Percentiles rank a stretch among this genome's conserved stretches.
These are phyloP conservation scores for Ectobius pallidus DNA, from an alignment of 2,888 invertebrate species.

Conservation along the genomic window DNA sequence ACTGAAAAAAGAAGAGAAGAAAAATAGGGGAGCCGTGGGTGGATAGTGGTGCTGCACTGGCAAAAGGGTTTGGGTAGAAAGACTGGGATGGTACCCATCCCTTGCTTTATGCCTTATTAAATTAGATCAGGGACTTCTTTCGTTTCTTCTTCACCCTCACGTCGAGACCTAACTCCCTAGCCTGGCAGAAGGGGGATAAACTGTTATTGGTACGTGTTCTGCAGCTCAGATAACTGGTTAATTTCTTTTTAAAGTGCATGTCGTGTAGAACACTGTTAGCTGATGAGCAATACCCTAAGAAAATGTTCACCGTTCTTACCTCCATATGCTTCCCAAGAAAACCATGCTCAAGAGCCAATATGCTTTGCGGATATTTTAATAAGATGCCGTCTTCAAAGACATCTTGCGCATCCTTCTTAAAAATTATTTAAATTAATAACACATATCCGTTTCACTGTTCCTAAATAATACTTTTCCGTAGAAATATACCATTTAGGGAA, in stretches of 20 bases:
- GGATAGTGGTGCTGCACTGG: neutral
- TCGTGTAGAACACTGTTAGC: constrained; percentile 37
- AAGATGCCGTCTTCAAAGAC: no score
- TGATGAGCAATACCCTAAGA: constrained; percentile 41
- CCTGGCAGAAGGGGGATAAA: neutral
- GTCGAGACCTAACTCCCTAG: constrained; percentile 31
- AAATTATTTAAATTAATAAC: no score
- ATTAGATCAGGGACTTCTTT: constrained; percentile 42
- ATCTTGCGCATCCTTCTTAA: no score
- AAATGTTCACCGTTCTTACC: constrained; percentile 35
- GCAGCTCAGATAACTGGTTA: constrained; percentile 40
- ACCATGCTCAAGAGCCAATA: no score
- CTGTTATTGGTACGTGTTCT: constrained; percentile 43
- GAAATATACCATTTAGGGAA: no score
- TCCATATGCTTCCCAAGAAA: no score
- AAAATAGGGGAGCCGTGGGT: constrained; percentile 16
- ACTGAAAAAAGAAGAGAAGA: constrained; percentile 34
- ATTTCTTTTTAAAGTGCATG: constrained; percentile 44
- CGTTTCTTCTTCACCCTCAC: constrained; percentile 39
- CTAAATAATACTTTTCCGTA: no score
- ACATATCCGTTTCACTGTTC: no score
- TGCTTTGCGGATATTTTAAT: no score
- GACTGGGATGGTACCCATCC: neutral
- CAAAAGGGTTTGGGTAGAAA: constrained; percentile 3
- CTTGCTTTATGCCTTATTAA: constrained; percentile 45